These are phyloP conservation scores for Lepidocyrtinus sp. DNA, from an alignment of 2,888 invertebrate genomes.

Conservation along the genomic window DNA sequence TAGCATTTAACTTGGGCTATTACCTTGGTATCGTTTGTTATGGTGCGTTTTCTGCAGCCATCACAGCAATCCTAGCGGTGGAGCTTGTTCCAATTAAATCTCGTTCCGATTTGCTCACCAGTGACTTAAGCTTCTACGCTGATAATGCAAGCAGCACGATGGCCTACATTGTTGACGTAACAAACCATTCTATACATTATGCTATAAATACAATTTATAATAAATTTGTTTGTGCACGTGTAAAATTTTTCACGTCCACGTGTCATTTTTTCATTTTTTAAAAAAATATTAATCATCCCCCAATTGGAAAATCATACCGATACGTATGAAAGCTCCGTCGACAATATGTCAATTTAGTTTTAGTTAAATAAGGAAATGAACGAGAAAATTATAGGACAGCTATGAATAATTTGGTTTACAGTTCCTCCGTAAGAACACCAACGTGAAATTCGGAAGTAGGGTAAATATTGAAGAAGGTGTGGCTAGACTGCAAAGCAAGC, in stretches of 20 bases:
- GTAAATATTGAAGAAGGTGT: constrained; percentile 40
- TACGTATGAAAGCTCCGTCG: too few species aligned
- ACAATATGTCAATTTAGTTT: too few species aligned
- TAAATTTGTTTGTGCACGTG: background rate
- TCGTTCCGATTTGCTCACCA: constrained; percentile 38
- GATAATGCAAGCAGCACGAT: constrained; percentile 43
- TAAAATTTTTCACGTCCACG: background rate
- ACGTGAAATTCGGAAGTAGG: constrained; percentile 4
- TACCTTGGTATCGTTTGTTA: constrained; percentile 47
- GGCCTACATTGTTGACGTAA: constrained; percentile 45
- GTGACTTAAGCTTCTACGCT: constrained; percentile 37
- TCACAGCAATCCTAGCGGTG: constrained; percentile 54
- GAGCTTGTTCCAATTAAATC: constrained; percentile 57
- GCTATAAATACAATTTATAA: background rate
- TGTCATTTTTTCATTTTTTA: background rate
- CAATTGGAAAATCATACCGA: too few species aligned
- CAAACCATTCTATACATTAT: too few species aligned
- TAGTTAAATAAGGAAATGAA: too few species aligned
- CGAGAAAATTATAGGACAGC: too few species aligned
- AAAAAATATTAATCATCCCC: background rate
- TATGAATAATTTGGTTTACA: too few species aligned
- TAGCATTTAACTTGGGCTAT: constrained; percentile 46
- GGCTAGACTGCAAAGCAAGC: background rate
- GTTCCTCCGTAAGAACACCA: constrained; percentile 10
- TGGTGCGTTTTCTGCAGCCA: constrained; percentile 53